Conservation (phyloP, 30 jellyfish, hydroid and myxozoan species). For the Nemopilema nomurai region DNA sequence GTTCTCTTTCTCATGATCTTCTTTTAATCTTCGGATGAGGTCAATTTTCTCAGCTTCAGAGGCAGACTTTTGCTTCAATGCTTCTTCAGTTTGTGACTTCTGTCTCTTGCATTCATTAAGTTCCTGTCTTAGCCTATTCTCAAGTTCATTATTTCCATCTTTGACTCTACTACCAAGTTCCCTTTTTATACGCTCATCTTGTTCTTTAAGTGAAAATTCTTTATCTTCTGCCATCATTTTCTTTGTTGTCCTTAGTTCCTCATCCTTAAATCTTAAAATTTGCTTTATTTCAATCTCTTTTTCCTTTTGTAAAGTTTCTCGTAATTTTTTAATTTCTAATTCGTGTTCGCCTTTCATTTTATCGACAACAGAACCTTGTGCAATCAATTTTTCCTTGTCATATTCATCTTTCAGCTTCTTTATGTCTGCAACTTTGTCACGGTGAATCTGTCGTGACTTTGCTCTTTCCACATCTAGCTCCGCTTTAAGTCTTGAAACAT, state of each 20-base stretch:
- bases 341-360: constrained; percentile 64
- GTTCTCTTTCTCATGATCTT: constrained; percentile 86
- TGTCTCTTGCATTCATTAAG: constrained; percentile 60
- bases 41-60: constrained; percentile 79
- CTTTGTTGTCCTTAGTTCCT: constrained; percentile 79
- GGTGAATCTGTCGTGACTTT: constrained; percentile 75
- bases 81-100: constrained; percentile 68
- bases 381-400: constrained; percentile 63
- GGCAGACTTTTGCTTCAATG: constrained; percentile 43
- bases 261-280: constrained; percentile 84
- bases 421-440: constrained; percentile 90
- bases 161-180: constrained; percentile 25
- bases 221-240: constrained; percentile 81
- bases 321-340: constrained; percentile 61
- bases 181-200: constrained; percentile 57
- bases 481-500: constrained; percentile 66
- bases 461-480: constrained; percentile 86
- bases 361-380: constrained; percentile 42
- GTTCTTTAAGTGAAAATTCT: constrained; percentile 62
- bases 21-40: constrained; percentile 59
- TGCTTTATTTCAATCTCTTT: constrained; percentile 88
- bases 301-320: constrained; percentile 75
- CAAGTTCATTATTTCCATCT: constrained; percentile 49
- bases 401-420: constrained; percentile 72
- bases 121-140: constrained; percentile 68